Conservation (phyloP, 2,797 vertebrate genomes). For the Xerus rutilus region DNA sequence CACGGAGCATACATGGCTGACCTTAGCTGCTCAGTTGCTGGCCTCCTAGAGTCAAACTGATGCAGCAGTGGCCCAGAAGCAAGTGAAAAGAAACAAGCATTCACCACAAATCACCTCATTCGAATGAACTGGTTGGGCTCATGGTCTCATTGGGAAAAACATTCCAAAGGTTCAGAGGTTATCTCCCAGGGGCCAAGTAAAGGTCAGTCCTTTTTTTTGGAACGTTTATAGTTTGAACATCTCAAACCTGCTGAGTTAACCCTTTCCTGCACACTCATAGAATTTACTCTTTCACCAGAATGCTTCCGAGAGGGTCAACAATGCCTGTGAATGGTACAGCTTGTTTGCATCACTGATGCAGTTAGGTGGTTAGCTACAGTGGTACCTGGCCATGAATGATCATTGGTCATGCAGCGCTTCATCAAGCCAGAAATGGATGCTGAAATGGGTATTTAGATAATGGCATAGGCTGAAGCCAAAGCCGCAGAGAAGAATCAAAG, state of each 20-base stretch:
- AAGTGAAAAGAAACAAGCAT: neutral
- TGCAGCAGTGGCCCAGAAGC: neutral
- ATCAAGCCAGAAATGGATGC: neutral
- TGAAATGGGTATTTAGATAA: neutral
- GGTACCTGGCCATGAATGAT: neutral
- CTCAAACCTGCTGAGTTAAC: neutral
- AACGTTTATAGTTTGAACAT: neutral
- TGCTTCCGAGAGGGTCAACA: neutral
- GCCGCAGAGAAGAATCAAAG: constrained; percentile 9
- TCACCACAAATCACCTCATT: neutral
- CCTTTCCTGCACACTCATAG: neutral
- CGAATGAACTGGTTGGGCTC: neutral
- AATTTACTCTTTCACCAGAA: neutral
- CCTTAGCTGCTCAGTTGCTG: neutral
- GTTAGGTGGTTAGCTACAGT: neutral
- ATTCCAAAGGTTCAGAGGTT: neutral
- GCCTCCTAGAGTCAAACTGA: neutral
- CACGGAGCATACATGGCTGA: neutral
- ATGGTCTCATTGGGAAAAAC: neutral
- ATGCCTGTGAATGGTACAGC: neutral
- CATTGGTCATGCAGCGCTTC: neutral
- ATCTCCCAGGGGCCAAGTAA: neutral
- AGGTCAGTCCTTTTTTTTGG: neutral
- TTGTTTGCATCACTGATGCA: neutral
- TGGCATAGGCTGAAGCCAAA: neutral